These are phyloP conservation scores for Chrysomela aeneicollis DNA, from an alignment of 2,888 invertebrate genomes.

Conservation along the genomic window DNA sequence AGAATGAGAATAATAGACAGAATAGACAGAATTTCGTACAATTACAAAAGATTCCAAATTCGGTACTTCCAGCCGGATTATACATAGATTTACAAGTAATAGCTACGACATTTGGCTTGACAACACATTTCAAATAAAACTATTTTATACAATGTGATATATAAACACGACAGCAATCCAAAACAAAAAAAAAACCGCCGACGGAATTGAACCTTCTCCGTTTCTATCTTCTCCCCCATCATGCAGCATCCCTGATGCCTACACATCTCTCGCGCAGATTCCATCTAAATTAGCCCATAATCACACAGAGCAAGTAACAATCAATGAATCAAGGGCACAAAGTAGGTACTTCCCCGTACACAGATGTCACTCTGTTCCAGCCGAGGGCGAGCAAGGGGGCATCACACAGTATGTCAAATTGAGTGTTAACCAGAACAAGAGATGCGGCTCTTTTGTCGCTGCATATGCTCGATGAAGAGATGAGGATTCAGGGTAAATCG, in stretches of 20 bases:
- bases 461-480: constrained; percentile 53
- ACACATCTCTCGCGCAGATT: constrained; percentile 29
- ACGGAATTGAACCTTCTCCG: background rate
- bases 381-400: too few species aligned
- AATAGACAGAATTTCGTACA: too few species aligned
- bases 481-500: constrained; percentile 58
- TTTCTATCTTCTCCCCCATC: background rate
- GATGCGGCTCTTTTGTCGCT: constrained; percentile 33
- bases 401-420: constrained; percentile 63
- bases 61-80: too few species aligned
- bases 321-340: constrained; percentile 30
- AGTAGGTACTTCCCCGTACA: constrained; percentile 31
- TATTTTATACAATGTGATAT: too few species aligned
- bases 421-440: constrained; percentile 58
- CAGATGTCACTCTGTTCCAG: constrained; percentile 38
- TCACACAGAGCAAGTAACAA: constrained; percentile 35
- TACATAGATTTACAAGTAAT: too few species aligned
- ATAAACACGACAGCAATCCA: too few species aligned
- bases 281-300: constrained; percentile 44
- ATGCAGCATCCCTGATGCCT: constrained; percentile 1
- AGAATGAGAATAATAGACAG: too few species aligned
- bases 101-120: too few species aligned
- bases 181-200: background rate
- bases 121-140: too few species aligned
- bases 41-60: too few species aligned